phyloP scores from a whole-genome alignment of 2,888 invertebrate genomes.

The Gymnocheta viridis region DNA sequence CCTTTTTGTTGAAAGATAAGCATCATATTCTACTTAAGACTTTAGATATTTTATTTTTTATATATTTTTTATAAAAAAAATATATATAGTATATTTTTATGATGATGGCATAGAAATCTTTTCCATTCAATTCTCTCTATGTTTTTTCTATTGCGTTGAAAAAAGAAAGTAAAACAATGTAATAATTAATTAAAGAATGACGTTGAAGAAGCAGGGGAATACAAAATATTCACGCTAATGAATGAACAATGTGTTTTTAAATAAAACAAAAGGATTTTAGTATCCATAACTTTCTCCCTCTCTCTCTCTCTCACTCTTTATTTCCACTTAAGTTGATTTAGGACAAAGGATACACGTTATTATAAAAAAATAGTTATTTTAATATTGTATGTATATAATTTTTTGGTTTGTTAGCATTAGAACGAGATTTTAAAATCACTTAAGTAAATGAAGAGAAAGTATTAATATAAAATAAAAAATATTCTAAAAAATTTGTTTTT shows the following conservation, averaged over 20 bases:
- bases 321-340: slow-evolving; percentile 27
- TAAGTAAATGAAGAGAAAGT: neutral
- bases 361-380: slow-evolving; percentile 3
- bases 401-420: neutral
- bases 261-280: slow-evolving; percentile 51
- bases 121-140: slow-evolving; percentile 42
- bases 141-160: slow-evolving; percentile 44
- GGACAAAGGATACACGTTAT: slow-evolving; percentile 46
- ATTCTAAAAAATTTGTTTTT: too few species aligned
- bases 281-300: slow-evolving; percentile 7
- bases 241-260: slow-evolving; percentile 58
- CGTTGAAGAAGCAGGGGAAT: slow-evolving; percentile 42
- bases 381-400: neutral
- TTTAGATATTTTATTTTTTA: slow-evolving; percentile 18
- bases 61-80: slow-evolving; percentile 12
- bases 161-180: slow-evolving; percentile 66
- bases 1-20: slow-evolving; percentile 31
- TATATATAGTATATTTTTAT: slow-evolving; percentile 42
- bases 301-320: neutral
- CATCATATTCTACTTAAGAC: slow-evolving; percentile 52
- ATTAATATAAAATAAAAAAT: neutral
- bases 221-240: slow-evolving; percentile 67
- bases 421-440: neutral
- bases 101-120: slow-evolving; percentile 47
- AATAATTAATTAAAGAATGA: slow-evolving; percentile 69